Conservation (phyloP, 2,797 vertebrate species). For the Lateolabrax maculatus region DNA sequence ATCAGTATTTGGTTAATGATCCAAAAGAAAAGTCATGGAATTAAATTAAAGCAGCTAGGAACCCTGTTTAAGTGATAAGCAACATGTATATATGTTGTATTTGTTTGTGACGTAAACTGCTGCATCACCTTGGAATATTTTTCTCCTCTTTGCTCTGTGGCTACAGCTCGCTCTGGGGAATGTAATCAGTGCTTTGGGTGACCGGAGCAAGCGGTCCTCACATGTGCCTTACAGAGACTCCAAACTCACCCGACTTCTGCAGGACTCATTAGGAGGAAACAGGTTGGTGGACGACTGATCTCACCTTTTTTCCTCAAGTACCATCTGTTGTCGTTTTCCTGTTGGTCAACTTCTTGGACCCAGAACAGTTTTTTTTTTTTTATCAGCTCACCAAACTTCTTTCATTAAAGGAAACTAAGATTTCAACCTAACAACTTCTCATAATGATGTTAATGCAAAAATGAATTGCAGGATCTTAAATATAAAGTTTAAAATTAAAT, state of each 20-base stretch:
- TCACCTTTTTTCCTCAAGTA: not conserved
- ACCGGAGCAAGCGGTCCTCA: conserved; percentile 93
- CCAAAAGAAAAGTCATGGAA: not conserved
- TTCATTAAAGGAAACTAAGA: not conserved
- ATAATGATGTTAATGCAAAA: not conserved
- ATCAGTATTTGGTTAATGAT: not conserved
- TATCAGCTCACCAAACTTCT: not conserved
- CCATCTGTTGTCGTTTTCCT: not conserved
- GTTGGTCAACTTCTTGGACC: not conserved
- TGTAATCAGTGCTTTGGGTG: conserved; percentile 96
- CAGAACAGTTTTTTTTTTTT: too few relatives aligned
- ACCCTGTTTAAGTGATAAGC: not conserved
- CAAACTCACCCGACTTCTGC: conserved; percentile 94
- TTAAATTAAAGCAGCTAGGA: not conserved
- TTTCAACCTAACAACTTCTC: not conserved
- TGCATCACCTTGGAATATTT: not conserved
- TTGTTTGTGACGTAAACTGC: not conserved
- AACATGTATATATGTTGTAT: not conserved
- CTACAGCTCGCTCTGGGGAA: conserved; percentile 94
- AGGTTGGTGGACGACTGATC: conserved; percentile 82
- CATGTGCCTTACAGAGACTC: conserved; percentile 97
- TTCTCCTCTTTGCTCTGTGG: not conserved
- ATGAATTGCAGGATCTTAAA: too few relatives aligned
- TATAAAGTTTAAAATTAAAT: not conserved
- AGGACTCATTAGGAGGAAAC: conserved; percentile 96